Conservation (phyloP, 2,888 invertebrate species). For the Mythimna albipuncta region DNA sequence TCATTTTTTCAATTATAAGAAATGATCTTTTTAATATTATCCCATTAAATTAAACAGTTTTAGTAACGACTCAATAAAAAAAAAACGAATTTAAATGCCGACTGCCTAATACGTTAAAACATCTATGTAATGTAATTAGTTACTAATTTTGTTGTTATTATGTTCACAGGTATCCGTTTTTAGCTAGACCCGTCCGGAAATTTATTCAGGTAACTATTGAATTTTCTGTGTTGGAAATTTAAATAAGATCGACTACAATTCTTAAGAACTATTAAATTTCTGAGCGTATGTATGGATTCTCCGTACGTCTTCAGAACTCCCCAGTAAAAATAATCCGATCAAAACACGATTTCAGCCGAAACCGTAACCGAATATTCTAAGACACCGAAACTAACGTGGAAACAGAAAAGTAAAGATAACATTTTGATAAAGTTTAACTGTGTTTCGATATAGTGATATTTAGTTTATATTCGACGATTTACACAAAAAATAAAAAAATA, state of each 20-base stretch:
- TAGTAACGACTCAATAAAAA: background rate
- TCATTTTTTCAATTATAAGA: background rate
- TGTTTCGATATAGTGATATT: no score
- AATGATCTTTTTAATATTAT: background rate
- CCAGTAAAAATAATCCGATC: no score
- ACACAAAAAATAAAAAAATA: no score
- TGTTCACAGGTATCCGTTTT: conserved; percentile 86
- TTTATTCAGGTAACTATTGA: conserved; percentile 73
- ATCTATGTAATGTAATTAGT: conserved; percentile 1
- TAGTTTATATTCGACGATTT: no score
- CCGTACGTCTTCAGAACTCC: no score
- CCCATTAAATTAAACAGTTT: background rate
- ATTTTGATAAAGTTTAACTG: no score
- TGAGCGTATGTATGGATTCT: no score
- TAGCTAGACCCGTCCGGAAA: conserved; percentile 76
- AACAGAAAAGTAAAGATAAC: no score
- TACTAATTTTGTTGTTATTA: conserved; percentile 69
- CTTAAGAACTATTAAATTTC: no score
- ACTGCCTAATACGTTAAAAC: background rate
- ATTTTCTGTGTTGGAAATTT: background rate
- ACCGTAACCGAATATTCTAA: no score
- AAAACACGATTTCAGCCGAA: no score
- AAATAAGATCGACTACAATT: background rate
- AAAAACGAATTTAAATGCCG: conserved; percentile 6
- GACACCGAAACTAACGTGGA: no score